These are phyloP conservation scores for Oxystoma pomonae DNA, from an alignment of 2,888 invertebrate species.

Conservation along the genomic window DNA sequence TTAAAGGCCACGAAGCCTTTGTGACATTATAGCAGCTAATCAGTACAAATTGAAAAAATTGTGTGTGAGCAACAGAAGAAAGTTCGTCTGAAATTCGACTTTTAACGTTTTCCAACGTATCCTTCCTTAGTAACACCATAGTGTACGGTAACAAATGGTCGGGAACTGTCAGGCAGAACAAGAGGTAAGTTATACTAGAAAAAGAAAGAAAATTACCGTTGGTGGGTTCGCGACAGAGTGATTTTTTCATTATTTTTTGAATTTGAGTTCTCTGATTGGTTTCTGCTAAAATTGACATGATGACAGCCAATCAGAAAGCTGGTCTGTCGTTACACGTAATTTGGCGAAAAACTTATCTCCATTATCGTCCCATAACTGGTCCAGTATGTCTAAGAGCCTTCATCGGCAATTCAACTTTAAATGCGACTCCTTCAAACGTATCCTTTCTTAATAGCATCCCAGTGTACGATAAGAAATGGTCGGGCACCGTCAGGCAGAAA, in stretches of 20 bases:
- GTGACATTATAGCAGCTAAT: too few species aligned
- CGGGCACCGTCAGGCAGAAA: slow-evolving; percentile 53
- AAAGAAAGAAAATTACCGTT: too few species aligned
- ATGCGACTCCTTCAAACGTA: slow-evolving; percentile 10
- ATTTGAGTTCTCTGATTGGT: neutral
- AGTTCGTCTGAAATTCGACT: too few species aligned
- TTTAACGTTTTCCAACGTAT: slow-evolving; percentile 10
- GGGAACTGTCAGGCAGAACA: slow-evolving; percentile 51
- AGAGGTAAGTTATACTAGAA: slow-evolving; percentile 39
- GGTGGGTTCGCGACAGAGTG: neutral
- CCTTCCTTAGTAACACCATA: slow-evolving; percentile 24
- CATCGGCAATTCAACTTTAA: too few species aligned
- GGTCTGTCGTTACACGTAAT: too few species aligned
- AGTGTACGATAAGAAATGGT: slow-evolving; percentile 45
- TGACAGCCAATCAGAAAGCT: too few species aligned
- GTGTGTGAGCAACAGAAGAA: too few species aligned
- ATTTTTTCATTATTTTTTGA: too few species aligned
- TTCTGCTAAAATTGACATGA: too few species aligned
- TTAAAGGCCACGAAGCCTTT: neutral
- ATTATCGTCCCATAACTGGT: slow-evolving; percentile 45
- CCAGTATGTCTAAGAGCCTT: slow-evolving; percentile 18
- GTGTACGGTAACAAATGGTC: slow-evolving; percentile 46
- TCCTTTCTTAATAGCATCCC: slow-evolving; percentile 25
- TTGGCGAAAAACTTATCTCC: slow-evolving; percentile 46
- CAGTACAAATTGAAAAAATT: too few species aligned